Evolutionary conservation across 35 echinoderm and acorn worm species (phyloP).

Genomic region (Apostichopus parvimensis): DNA sequence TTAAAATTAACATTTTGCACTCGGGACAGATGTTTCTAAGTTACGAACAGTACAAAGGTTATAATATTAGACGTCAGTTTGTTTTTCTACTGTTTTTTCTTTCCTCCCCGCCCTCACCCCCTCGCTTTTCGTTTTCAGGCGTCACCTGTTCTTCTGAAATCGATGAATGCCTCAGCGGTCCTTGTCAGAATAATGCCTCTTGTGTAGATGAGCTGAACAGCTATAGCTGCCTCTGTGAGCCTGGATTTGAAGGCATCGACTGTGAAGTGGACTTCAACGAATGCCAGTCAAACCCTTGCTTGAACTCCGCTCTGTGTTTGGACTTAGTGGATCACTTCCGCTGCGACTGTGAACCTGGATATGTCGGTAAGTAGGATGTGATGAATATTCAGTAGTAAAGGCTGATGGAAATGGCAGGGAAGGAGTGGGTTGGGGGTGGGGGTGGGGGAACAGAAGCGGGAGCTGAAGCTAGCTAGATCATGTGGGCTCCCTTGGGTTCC

Average conservation of each 20-base stretch:
- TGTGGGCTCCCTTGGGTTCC: too few species aligned
- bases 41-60: too few species aligned
- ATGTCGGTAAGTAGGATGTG: slow-evolving; percentile 31
- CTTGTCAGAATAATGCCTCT: slow-evolving; percentile 58
- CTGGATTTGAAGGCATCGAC: slow-evolving; percentile 50
- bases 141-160: slow-evolving; percentile 51
- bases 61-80: not conserved
- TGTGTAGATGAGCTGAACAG: slow-evolving; percentile 56
- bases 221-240: slow-evolving; percentile 56
- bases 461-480: too few species aligned
- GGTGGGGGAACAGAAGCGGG: too few species aligned
- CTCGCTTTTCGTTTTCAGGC: slow-evolving; percentile 36
- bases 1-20: too few species aligned
- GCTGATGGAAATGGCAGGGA: too few species aligned
- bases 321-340: slow-evolving; percentile 56
- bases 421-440: too few species aligned
- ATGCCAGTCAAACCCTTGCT: slow-evolving; percentile 73
- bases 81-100: not conserved
- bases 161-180: slow-evolving; percentile 57
- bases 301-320: slow-evolving; percentile 53
- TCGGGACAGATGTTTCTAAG: too few species aligned
- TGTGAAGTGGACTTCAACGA: slow-evolving; percentile 75
- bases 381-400: too few species aligned
- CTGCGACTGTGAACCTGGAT: slow-evolving; percentile 69
- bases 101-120: too few species aligned